These are phyloP conservation scores for Micronycteris hirsuta DNA, from an alignment of 2,113 vertebrate species.

Conservation along the genomic window DNA sequence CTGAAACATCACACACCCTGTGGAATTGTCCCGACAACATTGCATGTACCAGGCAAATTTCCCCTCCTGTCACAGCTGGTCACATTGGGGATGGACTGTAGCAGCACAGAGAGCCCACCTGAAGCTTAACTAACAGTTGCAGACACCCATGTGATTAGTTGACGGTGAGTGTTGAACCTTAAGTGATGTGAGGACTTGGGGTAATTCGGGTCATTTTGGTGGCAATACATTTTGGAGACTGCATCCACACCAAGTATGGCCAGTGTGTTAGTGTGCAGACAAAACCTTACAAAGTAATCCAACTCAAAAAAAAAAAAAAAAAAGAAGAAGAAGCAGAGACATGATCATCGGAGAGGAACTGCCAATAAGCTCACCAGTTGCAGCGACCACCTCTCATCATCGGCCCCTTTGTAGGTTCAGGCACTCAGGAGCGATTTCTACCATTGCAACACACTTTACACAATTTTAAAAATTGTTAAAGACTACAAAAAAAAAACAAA, in stretches of 20 bases:
- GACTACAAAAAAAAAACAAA: background rate
- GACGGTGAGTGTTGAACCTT: background rate
- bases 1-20: background rate
- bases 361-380: rapidly evolving
- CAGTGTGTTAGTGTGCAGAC: background rate
- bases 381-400: rapidly evolving
- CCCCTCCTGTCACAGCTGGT: background rate
- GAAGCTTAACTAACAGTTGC: background rate
- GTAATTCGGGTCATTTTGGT: background rate
- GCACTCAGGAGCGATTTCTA: background rate
- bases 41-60: rapidly evolving
- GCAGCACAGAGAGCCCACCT: background rate
- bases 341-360: background rate
- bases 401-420: background rate
- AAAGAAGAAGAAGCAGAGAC: no score
- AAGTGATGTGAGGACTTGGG: background rate
- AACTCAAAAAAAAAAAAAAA: background rate
- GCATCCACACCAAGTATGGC: background rate
- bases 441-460: background rate
- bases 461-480: background rate
- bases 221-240: background rate
- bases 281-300: background rate
- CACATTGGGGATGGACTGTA: background rate
- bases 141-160: background rate
- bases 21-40: rapidly evolving